Conservation (phyloP, 2,888 invertebrate species). For the Epicampocera succincta region DNA sequence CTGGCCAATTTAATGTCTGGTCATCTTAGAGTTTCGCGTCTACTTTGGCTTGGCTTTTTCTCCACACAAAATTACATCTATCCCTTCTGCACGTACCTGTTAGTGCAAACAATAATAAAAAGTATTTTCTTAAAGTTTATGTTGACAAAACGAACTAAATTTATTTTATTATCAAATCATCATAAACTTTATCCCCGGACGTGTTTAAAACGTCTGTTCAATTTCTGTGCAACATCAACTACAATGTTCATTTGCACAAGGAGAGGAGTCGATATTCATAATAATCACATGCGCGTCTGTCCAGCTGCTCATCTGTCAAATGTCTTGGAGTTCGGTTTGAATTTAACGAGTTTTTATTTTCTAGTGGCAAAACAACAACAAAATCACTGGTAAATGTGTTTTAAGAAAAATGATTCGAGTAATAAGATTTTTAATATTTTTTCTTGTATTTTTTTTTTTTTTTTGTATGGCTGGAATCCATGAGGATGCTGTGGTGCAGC, state of each 20-base stretch:
- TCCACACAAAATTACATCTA: background rate
- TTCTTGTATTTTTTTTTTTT: conserved; percentile 17
- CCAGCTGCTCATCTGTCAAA: background rate
- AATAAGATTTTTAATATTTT: conserved; percentile 37
- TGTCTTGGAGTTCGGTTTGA: background rate
- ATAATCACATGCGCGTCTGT: background rate
- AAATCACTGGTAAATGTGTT: conserved; percentile 19
- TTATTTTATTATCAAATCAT: conserved; percentile 63
- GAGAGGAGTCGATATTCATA: background rate
- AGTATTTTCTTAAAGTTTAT: background rate
- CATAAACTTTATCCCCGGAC: conserved; percentile 43
- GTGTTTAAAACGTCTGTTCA: background rate
- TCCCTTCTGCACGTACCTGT: background rate
- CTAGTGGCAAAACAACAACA: conserved; percentile 5
- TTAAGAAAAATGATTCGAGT: conserved; percentile 43
- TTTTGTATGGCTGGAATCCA: background rate
- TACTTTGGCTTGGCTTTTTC: no score
- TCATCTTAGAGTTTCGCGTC: no score
- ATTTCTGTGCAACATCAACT: conserved; percentile 27
- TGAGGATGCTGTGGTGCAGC: conserved; percentile 9
- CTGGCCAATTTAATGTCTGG: no score
- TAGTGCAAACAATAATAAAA: background rate
- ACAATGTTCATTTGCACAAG: conserved; percentile 15
- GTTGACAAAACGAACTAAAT: conserved; percentile 47
- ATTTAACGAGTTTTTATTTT: conserved; percentile 8